Evolutionary conservation across 2,888 invertebrate species (phyloP), one percentile per base, ranked within the genome.

Genomic region (Tachystola acroxantha): DNA sequence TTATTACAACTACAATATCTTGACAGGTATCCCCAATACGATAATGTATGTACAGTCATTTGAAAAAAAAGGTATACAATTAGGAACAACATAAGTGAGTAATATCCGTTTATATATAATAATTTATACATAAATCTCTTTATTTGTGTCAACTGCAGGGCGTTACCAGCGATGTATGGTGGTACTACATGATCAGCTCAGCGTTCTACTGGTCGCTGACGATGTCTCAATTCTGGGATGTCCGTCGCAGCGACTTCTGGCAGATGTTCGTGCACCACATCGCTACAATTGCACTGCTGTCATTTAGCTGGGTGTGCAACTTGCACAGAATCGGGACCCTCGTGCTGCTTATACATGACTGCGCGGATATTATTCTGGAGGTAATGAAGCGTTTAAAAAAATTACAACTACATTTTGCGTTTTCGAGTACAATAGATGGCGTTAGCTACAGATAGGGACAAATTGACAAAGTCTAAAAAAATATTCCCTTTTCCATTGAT

Each of bases 251-350:
- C 77, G 95, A 95, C 79, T 97, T 97, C 77, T 95, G 95, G 94
- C 96, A 97, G 87, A 98, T 98, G 96, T 96, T 98, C 76, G 88
- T 96, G 35, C 98, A 98, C 82, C 98, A 98, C 70, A 91, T 96
- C 63, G 95, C 96, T 12, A 97, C 98, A 30, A 92, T 98, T 49
- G 73, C 91, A 26, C 89, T 99, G 43, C 91, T 98, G 88, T 91
- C 91, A 35, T 92, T 97, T 64, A 97, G 97, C 45, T 99, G 97
- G 96, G 91, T 95, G 1, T 94, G 95, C 72, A 98, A 98, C 77
- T 89, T 98, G 59, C 94, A 95, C 57, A 90, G 95, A 46, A 93
- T 97, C 52, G 99, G 98, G 24, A 94, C 96, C 1, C 86, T 99
- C 42, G 96, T 98, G 22, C 82, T 96, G 36, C 75, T 96, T 40